These are phyloP conservation scores for Madoqua kirkii DNA, from an alignment of 2,113 vertebrate species.

Conservation along the genomic window DNA sequence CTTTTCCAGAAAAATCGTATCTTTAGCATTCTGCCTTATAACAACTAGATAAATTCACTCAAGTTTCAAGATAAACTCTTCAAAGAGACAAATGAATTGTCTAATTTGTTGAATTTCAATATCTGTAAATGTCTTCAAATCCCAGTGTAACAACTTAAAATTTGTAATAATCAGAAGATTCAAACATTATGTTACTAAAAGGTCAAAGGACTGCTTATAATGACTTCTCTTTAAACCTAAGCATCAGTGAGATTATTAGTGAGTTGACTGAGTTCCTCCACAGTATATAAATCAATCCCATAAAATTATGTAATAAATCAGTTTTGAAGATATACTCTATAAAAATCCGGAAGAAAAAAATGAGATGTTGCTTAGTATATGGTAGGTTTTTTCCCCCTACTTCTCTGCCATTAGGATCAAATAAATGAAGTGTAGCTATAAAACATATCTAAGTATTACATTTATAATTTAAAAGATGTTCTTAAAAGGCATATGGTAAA, in stretches of 20 bases:
- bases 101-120: background rate
- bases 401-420: background rate
- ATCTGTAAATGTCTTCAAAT: background rate
- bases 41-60: conserved; percentile 1
- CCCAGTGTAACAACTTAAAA: background rate
- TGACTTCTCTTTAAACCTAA: conserved; percentile 21
- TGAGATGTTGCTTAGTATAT: background rate
- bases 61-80: background rate
- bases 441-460: background rate
- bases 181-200: background rate
- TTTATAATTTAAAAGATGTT: background rate
- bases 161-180: background rate
- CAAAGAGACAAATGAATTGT: background rate
- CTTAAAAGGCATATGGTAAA: background rate
- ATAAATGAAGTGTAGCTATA: background rate
- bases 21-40: background rate
- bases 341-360: background rate
- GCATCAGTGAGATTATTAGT: background rate
- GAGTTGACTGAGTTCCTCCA: background rate
- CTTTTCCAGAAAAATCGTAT: background rate
- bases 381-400: background rate
- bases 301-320: background rate
- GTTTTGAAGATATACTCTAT: background rate
- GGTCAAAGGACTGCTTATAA: background rate
- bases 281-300: background rate